Evolutionary conservation across 2,113 vertebrate genomes (phyloP).

Genomic region (Rhombomys opimus): DNA sequence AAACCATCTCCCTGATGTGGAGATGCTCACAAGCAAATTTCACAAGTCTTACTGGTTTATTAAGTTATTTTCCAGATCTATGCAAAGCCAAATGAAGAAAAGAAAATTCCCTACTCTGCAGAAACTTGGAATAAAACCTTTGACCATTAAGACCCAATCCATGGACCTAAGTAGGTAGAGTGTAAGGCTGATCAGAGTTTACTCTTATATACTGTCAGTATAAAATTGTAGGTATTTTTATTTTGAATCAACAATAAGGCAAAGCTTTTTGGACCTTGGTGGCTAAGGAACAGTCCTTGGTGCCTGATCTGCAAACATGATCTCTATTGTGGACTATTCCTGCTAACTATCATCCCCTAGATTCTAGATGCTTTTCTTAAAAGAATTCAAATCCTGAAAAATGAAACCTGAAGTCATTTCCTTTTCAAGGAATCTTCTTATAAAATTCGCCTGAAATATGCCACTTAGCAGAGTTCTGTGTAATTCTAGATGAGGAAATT

Average conservation of each 20-base stretch:
- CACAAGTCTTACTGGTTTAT: background rate
- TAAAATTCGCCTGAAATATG: constrained; percentile 61
- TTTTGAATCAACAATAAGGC: accelerated
- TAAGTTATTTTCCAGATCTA: background rate
- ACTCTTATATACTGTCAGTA: background rate
- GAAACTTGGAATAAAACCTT: background rate
- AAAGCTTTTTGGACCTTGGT: background rate
- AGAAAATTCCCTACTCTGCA: background rate
- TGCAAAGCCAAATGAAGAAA: background rate
- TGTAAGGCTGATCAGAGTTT: background rate
- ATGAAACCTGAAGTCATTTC: constrained; percentile 56
- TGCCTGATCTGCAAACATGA: background rate
- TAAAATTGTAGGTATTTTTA: background rate
- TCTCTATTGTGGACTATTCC: background rate
- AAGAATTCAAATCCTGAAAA: constrained; percentile 10
- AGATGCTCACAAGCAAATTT: background rate
- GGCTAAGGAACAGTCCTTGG: background rate
- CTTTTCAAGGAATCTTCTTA: constrained; percentile 40
- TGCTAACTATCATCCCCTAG: background rate
- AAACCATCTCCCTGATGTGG: background rate
- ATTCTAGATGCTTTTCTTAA: background rate
- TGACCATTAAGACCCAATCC: too few relatives aligned
- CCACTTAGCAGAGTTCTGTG: constrained; percentile 65
- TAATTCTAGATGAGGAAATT: constrained; percentile 56
- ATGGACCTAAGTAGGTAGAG: background rate